Evolutionary conservation across 2,797 vertebrate species (phyloP), one percentile per base, ranked within the genome.

Genomic region (Rhinoraja longicauda): DNA sequence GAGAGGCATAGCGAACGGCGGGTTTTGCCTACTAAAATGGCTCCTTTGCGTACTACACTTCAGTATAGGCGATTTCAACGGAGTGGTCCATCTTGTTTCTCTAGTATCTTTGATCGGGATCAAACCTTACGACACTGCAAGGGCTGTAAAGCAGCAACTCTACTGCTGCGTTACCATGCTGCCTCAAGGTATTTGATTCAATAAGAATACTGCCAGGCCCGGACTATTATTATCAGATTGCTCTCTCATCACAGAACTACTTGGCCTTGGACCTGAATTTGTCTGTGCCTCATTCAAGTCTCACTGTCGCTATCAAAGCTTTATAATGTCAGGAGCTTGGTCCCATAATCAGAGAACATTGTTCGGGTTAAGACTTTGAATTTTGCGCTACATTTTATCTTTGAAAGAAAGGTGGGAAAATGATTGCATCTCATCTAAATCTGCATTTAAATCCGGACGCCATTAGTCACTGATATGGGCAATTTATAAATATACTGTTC

Each of bases 261-360:
- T 92, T 92, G 90, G 73, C 67, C 90, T 73, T 72, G 39, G 70
- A 15, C 70, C 4, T 36, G 8, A 53, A 12, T 39, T 12, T 92
- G 45, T 92, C 45, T 73, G 45, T 72, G 67, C 39, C 73, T 92
- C 70, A 75, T 8, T n/a, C 13, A 92, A 73, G 29, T 53, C 45
- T 88, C 59, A 36, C 15, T 17, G 26, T 36, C 64, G 59, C 59
- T 32, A 0, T 13, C 59, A 36, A 59, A 88, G n/a, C n/a, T 32
- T 64, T 64, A 64, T 67, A 88, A 88, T 36, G 13, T 88, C 17
- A 88, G 67, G n/a, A 32, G 59, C 1, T 64, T 67, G n/a, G 84
- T 32, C 57, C 82, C n/a, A n/a, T 15, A n/a, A 62, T 86, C 82
- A 86, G 59, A 64, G 59, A 88, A 88, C n/a, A 88, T 88, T 88